Percentiles rank a stretch among this genome's conserved stretches.
These are phyloP conservation scores for Brevipalpus yothersi DNA, from an alignment of 1,140 invertebrate species.

Conservation along the genomic window DNA sequence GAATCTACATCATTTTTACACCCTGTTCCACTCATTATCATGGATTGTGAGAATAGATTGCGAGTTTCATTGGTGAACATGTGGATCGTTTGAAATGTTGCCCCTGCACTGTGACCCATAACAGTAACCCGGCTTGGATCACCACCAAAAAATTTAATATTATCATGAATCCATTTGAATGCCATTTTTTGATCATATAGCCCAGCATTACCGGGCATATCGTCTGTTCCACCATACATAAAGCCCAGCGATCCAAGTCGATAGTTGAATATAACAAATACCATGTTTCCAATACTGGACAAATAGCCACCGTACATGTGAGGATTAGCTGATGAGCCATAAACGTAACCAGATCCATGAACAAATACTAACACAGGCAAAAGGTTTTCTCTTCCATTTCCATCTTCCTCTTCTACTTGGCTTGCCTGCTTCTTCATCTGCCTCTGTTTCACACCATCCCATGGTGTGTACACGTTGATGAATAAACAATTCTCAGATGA, in stretches of 20 bases:
- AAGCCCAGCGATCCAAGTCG: constrained; percentile 41
- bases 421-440: no score
- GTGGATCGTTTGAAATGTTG: neutral
- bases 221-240: constrained; percentile 16
- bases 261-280: constrained; percentile 55
- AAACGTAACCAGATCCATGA: constrained; percentile 25
- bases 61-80: neutral
- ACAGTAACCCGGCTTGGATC: neutral
- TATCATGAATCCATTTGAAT: constrained; percentile 18
- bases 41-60: neutral
- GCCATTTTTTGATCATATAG: constrained; percentile 30
- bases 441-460: neutral
- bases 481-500: constrained; percentile 43
- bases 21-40: neutral
- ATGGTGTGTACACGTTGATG: constrained; percentile 36
- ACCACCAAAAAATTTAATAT: neutral
- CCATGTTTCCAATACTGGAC: constrained; percentile 32
- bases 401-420: no score
- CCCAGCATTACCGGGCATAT: constrained; percentile 20
- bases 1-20: neutral
- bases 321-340: constrained; percentile 29
- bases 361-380: constrained; percentile 29
- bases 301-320: constrained; percentile 33
- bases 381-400: neutral
- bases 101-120: neutral